These are phyloP conservation scores for Plectrocnemia conspersa DNA, from an alignment of 1,140 invertebrate species.

Conservation along the genomic window DNA sequence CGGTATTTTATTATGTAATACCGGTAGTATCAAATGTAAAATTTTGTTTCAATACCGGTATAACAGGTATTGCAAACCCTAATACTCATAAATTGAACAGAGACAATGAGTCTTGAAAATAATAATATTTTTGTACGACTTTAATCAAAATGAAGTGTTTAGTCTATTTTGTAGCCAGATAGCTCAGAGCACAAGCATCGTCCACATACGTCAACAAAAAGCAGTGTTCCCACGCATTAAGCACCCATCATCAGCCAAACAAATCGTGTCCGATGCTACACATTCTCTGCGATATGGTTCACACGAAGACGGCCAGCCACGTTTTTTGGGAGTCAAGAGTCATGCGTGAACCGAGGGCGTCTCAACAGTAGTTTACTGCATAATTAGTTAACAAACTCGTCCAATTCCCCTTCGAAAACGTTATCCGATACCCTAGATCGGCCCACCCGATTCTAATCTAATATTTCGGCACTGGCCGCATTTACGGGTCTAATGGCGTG, in stretches of 20 bases:
- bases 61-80: too few species aligned
- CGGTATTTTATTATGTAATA: too few species aligned
- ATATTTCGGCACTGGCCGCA: constrained; percentile 21
- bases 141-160: too few species aligned
- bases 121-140: too few species aligned
- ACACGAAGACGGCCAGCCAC: constrained; percentile 11
- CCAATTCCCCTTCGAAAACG: constrained; percentile 16
- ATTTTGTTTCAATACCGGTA: too few species aligned
- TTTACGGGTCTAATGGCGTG: constrained; percentile 23
- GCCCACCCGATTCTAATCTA: constrained; percentile 5
- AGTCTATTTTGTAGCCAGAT: too few species aligned
- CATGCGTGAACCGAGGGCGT: constrained; percentile 19
- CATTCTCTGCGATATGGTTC: constrained; percentile 21
- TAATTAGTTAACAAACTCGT: constrained; percentile 24
- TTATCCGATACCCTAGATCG: constrained; percentile 19
- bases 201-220: constrained; percentile 29
- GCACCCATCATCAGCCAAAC: background rate
- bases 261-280: constrained; percentile 13
- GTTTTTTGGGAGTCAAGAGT: constrained; percentile 2
- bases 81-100: too few species aligned
- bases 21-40: too few species aligned
- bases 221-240: constrained; percentile 31
- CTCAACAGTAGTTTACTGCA: constrained; percentile 26
- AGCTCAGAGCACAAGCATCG: too few species aligned
- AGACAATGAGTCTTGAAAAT: too few species aligned